phyloP scores from a whole-genome alignment of 2,113 vertebrate genomes.

The Nanger granti region DNA sequence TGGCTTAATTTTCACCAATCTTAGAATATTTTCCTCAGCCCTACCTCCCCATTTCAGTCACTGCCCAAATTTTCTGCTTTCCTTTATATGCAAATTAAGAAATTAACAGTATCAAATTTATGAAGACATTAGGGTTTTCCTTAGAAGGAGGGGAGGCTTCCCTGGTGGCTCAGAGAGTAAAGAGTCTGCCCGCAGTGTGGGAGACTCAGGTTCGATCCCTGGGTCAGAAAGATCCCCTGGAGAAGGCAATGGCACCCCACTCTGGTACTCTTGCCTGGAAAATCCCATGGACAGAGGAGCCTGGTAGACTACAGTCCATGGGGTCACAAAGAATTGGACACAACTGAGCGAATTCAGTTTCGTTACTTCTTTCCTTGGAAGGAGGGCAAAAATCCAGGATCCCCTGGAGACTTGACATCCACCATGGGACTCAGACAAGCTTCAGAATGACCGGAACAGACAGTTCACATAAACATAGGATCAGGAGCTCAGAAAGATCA shows the following conservation, averaged over 20 bases:
- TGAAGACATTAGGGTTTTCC: not conserved
- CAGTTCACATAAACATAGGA: not conserved
- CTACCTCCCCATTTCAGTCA: not conserved
- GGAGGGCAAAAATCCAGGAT: not conserved
- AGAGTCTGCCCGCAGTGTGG: not conserved
- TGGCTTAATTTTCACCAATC: not conserved
- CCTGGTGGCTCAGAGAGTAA: not conserved
- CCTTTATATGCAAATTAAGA: not conserved
- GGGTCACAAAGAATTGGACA: not conserved
- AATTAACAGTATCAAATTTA: not conserved
- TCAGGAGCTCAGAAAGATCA: not conserved
- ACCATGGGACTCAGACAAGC: not conserved
- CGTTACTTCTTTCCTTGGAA: not conserved
- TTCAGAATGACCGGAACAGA: not conserved
- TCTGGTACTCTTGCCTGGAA: not conserved
- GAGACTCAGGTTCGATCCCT: not conserved
- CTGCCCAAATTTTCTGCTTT: not conserved
- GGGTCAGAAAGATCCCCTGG: not conserved
- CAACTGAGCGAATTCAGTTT: not conserved
- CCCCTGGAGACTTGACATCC: not conserved
- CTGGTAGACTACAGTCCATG: not conserved
- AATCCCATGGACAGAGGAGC: not conserved
- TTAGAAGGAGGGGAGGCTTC: not conserved
- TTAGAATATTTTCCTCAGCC: not conserved
- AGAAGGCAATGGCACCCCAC: not conserved